Percentiles rank a stretch among this genome's conserved stretches.
These are phyloP conservation scores for Nasonia oneida DNA, from an alignment of 2,888 invertebrate species.

Conservation along the genomic window DNA sequence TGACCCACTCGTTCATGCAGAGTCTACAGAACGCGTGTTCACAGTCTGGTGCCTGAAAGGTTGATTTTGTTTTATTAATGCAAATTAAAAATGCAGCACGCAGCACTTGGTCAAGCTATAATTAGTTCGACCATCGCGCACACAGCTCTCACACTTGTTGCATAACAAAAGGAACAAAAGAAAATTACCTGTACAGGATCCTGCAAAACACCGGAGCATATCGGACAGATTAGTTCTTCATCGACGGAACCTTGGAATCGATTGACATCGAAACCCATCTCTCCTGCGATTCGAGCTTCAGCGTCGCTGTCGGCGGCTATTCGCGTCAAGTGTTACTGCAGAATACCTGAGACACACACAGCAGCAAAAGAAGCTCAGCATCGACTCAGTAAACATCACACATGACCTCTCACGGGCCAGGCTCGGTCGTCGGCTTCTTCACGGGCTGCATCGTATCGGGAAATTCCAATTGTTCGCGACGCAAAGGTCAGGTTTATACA, in stretches of 20 bases:
- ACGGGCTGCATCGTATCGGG: not conserved
- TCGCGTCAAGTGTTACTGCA: not conserved
- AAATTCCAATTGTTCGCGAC: not conserved
- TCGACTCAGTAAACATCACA: not conserved
- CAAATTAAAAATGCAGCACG: not conserved
- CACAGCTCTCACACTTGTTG: too few relatives aligned
- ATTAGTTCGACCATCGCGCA: not conserved
- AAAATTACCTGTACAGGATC: constrained; percentile 93
- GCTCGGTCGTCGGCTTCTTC: not conserved
- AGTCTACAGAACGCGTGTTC: constrained; percentile 97
- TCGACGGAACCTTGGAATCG: constrained; percentile 97
- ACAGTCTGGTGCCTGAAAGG: constrained; percentile 91
- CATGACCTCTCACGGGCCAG: not conserved
- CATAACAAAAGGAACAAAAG: constrained; percentile 55
- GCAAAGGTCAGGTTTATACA: too few relatives aligned
- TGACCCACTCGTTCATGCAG: constrained; percentile 97
- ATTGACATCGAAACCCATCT: constrained; percentile 96
- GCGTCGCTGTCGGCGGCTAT: not conserved
- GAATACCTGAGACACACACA: not conserved
- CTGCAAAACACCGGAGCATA: constrained; percentile 96
- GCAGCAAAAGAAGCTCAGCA: not conserved
- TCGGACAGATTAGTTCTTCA: constrained; percentile 97
- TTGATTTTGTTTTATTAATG: constrained; percentile 25
- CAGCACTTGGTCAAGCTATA: not conserved
- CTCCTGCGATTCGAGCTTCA: constrained; percentile 26